A percentile compares a stretch with the other conserved stretches of the same genome.
Evolutionary conservation across 2,113 vertebrate species (phyloP).

Genomic region (Lepus timidus): DNA sequence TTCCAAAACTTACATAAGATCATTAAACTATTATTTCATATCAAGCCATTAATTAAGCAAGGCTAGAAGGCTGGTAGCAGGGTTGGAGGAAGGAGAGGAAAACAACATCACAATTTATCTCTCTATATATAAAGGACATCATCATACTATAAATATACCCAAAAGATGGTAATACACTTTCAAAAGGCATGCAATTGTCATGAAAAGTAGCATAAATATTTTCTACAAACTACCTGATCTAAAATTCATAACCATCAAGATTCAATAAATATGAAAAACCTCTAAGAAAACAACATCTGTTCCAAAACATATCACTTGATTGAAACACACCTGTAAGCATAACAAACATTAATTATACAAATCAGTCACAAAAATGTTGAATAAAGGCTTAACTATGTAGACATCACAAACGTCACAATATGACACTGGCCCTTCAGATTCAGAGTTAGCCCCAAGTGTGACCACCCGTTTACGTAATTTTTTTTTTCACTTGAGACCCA

Average conservation of each 20-base stretch:
- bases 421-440: neutral
- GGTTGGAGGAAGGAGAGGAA: neutral
- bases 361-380: neutral
- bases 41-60: neutral
- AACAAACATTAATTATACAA: slow-evolving; percentile 41
- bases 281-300: slow-evolving; percentile 55
- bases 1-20: neutral
- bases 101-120: neutral
- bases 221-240: slow-evolving; percentile 34
- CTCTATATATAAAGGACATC: neutral
- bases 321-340: neutral
- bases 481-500: neutral
- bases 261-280: slow-evolving; percentile 27
- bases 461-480: neutral
- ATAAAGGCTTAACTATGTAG: neutral
- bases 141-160: neutral
- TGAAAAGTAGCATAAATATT: slow-evolving; percentile 24
- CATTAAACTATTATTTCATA: neutral
- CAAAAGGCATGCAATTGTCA: neutral
- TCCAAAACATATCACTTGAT: slow-evolving; percentile 35
- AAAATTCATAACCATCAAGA: slow-evolving; percentile 53
- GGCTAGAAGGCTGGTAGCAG: neutral
- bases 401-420: neutral
- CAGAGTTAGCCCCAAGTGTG: no score
- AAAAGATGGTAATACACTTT: neutral